Conservation (phyloP, 2,888 invertebrate genomes). For the Parelbella ahira region DNA sequence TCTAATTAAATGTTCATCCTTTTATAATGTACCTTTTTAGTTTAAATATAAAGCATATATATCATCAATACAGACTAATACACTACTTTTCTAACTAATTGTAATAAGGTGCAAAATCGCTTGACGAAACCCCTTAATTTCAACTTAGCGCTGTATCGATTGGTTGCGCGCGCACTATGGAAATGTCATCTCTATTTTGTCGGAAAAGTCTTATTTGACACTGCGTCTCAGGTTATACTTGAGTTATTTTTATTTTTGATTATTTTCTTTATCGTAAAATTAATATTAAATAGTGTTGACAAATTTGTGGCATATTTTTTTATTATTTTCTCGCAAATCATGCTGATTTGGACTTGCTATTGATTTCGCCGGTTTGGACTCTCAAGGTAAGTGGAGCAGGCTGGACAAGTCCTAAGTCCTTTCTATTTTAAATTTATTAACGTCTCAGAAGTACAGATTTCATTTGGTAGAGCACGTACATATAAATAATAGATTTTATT, state of each 20-base stretch:
- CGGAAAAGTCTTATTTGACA: constrained; percentile 48
- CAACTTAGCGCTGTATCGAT: constrained; percentile 45
- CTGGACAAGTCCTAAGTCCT: no score
- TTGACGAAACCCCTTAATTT: constrained; percentile 27
- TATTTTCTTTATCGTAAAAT: constrained; percentile 12
- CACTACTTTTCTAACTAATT: constrained; percentile 18
- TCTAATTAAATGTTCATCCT: no score
- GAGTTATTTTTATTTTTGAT: constrained; percentile 28
- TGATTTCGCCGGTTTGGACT: constrained; percentile 3
- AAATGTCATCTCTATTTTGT: constrained; percentile 46
- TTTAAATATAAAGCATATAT: no score
- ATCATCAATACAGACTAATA: no score
- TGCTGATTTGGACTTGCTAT: constrained; percentile 21
- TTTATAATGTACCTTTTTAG: no score
- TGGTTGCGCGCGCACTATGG: constrained; percentile 63
- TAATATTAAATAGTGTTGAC: constrained; percentile 7
- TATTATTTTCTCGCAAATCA: neutral
- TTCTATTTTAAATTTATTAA: no score
- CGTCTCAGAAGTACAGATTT: no score
- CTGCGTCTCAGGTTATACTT: constrained; percentile 42
- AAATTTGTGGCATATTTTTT: neutral
- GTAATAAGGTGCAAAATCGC: constrained; percentile 9
- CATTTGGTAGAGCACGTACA: no score
- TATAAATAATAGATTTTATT: no score
- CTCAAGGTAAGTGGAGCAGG: constrained; percentile 5